Conservation (phyloP, 23 tunicate genomes). For the Styela plicata region DNA sequence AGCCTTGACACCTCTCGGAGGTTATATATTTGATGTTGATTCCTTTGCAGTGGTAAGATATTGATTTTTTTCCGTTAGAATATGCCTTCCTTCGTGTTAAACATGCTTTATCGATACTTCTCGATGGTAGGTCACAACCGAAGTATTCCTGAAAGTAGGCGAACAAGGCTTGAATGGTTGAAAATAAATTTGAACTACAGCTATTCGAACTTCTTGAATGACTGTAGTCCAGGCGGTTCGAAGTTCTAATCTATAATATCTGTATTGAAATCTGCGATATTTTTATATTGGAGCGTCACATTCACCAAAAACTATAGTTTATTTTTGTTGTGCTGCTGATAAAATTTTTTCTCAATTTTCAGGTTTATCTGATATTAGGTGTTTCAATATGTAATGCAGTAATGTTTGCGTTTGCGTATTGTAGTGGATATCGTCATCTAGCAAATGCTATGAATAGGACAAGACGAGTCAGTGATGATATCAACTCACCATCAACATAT, state of each 20-base stretch:
- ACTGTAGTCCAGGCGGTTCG: too few species aligned
- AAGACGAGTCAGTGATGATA: not conserved
- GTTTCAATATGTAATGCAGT: not conserved
- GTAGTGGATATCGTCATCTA: not conserved
- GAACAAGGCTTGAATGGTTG: not conserved
- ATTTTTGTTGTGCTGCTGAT: too few species aligned
- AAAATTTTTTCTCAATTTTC: not conserved
- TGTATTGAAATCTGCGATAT: too few species aligned
- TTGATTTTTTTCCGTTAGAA: not conserved
- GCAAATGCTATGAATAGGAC: not conserved
- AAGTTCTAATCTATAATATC: too few species aligned
- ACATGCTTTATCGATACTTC: not conserved
- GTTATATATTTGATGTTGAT: not conserved
- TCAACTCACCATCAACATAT: not conserved
- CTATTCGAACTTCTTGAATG: not conserved
- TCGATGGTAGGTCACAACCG: too few species aligned
- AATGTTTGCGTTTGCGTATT: not conserved
- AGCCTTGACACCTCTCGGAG: not conserved
- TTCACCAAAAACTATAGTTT: too few species aligned
- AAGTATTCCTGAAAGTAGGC: too few species aligned
- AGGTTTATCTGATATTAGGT: not conserved
- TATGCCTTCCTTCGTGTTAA: not conserved
- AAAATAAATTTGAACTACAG: too few species aligned
- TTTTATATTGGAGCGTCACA: too few species aligned
- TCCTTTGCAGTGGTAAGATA: not conserved